These are phyloP conservation scores for Polyodon spathula DNA, from an alignment of 2,113 vertebrate genomes.

Conservation along the genomic window DNA sequence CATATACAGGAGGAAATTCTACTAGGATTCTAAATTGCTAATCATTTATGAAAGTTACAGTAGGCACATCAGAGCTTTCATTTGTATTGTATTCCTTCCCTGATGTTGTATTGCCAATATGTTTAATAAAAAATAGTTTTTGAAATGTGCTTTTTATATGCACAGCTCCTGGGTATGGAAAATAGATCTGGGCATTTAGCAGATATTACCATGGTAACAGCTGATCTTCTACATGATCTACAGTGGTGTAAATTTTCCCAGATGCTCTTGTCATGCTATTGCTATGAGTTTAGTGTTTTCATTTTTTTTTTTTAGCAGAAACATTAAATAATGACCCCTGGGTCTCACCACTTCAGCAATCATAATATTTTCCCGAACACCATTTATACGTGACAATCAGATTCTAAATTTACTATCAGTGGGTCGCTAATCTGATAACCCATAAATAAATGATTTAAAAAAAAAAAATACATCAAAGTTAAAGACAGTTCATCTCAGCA, in stretches of 20 bases:
- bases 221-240: conserved; percentile 8
- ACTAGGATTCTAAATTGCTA: neutral
- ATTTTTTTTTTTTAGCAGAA: neutral
- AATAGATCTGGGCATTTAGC: conserved; percentile 13
- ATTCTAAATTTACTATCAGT: neutral
- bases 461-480: neutral
- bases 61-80: neutral
- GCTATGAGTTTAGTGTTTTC: neutral
- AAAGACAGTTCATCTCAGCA: neutral
- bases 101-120: neutral
- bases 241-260: neutral
- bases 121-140: conserved; percentile 10
- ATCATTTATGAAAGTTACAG: neutral
- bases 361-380: neutral
- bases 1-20: too few relatives aligned
- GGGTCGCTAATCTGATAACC: neutral
- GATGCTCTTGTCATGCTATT: neutral
- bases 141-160: conserved; percentile 19
- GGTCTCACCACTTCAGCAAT: neutral
- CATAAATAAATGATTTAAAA: neutral
- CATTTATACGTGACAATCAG: neutral
- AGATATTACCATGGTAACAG: conserved; percentile 18
- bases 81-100: conserved; percentile 11
- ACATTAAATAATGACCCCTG: neutral
- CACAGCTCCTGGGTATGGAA: conserved; percentile 13